Percentiles rank a stretch among this genome's conserved stretches.
Conservation (phyloP, 2,888 invertebrate genomes). For the Masnerella sp. region DNA sequence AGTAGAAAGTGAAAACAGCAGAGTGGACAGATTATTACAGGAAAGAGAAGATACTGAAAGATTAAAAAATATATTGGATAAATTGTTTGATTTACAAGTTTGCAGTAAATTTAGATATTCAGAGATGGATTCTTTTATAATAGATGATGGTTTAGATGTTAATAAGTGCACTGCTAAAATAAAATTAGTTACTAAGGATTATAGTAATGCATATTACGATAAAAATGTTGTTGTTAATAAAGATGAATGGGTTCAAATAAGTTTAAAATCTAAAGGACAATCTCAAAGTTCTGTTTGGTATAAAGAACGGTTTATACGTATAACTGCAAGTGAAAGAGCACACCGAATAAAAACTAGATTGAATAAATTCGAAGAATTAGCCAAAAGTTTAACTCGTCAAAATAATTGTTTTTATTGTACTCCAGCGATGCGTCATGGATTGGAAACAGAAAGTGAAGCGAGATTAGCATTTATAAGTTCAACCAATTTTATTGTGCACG, state of each 20-base stretch:
- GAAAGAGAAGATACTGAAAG: not conserved
- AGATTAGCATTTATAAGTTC: not conserved
- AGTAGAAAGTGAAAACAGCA: not conserved
- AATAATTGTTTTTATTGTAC: not conserved
- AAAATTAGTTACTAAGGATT: not conserved
- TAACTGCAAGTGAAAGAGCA: slow-evolving; percentile 1
- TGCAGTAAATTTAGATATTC: not conserved
- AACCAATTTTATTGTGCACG: slow-evolving; percentile 1
- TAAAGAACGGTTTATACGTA: slow-evolving; percentile 9
- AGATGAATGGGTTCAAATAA: slow-evolving; percentile 11
- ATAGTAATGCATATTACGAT: not conserved
- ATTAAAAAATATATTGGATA: not conserved
- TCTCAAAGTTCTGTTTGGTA: slow-evolving; percentile 9
- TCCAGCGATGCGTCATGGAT: slow-evolving; percentile 6
- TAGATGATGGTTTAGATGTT: too few relatives aligned
- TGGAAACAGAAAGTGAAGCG: slow-evolving; percentile 4
- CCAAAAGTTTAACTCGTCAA: slow-evolving; percentile 1
- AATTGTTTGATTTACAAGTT: not conserved
- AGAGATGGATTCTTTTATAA: not conserved
- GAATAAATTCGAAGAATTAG: slow-evolving; percentile 6
- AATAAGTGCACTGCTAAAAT: not conserved
- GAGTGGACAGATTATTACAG: not conserved
- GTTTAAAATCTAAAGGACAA: not conserved
- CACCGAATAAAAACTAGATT: slow-evolving; percentile 6
- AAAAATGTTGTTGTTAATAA: not conserved